Base-by-base conservation (phyloP, 2,113 vertebrate species). In the Gnathonemus longibarbis region DNA sequence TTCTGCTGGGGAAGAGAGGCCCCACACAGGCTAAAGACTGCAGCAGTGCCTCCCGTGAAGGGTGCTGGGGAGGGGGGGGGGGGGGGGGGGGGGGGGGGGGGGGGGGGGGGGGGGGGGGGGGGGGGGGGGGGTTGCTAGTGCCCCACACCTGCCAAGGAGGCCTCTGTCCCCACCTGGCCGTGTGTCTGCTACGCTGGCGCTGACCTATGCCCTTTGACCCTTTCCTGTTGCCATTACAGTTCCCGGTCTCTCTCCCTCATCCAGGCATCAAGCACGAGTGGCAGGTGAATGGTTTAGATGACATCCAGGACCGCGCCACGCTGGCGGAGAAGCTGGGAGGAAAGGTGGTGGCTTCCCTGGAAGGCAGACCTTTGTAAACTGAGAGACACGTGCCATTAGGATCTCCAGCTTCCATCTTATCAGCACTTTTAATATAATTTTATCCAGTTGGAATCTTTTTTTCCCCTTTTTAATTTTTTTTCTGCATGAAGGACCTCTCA, bases 261-360 rank as follows among this genome's bases (percentile, higher is more conserved):
- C 89, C 95, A 98, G 97, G 97, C 94, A 98, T 98, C 95, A 98
- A 98, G 94, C 97, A 98, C 85, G 97, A 98, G 93, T 98, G 97
- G 97, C 97, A 98, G 96, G 97, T 98, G 93, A 98, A 98, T 93
- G 97, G 97, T 90, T 96, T 97, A 95, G 97, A 98, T 93, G 97
- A 98, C 94, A 98, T 98, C 95, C 97, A 98, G 96, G 97, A 98
- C 95, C 97, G 97, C 90, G 95, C 95, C 11, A 97, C 97, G 87
- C 95, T 98, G 91, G 97, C 96, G 94, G 97, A 98, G 91, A 98
- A 98, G 94, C 92, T 98, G 94, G 97, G 97, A 93, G 97, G 97
- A 91, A 98, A 96, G 83, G 96, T 97, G 94, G 97, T 98, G 91
- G 96, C 97, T 95, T 97, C 97, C 94, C 96, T 98, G 95, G 97